These are phyloP conservation scores for Meloidogyne hapla DNA, from an alignment of 1,140 invertebrate species.

Conservation along the genomic window DNA sequence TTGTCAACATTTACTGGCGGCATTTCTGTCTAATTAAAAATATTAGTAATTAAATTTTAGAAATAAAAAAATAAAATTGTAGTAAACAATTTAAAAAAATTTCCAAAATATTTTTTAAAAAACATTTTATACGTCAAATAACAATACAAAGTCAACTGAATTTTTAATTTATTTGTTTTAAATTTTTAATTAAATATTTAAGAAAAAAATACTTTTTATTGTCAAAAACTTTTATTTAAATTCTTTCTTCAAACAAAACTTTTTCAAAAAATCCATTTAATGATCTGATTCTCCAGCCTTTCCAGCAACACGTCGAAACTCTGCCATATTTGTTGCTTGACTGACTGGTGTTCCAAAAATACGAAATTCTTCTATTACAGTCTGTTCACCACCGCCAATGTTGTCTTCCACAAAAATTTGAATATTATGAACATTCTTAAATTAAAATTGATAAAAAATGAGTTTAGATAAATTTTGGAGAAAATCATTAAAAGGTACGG, in stretches of 20 bases:
- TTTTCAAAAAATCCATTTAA: background rate
- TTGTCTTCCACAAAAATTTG: slow-evolving; percentile 92
- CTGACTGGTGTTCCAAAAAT: slow-evolving; percentile 83
- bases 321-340: slow-evolving; percentile 84
- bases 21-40: background rate
- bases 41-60: background rate
- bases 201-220: background rate
- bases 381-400: slow-evolving; percentile 79
- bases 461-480: background rate
- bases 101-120: too few relatives aligned
- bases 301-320: slow-evolving; percentile 82
- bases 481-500: too few relatives aligned
- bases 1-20: slow-evolving; percentile 55
- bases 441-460: slow-evolving; percentile 8
- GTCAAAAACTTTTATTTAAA: background rate
- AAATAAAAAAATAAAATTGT: background rate
- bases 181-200: background rate
- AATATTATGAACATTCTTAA: slow-evolving; percentile 82
- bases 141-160: background rate
- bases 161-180: slow-evolving; percentile 9
- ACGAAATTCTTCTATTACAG: slow-evolving; percentile 80
- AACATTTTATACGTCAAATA: slow-evolving; percentile 6
- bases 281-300: slow-evolving; percentile 80
- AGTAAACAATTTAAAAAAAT: background rate
- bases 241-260: background rate